Conservation (phyloP, 2,888 invertebrate species). For the Mythimna pallens region DNA sequence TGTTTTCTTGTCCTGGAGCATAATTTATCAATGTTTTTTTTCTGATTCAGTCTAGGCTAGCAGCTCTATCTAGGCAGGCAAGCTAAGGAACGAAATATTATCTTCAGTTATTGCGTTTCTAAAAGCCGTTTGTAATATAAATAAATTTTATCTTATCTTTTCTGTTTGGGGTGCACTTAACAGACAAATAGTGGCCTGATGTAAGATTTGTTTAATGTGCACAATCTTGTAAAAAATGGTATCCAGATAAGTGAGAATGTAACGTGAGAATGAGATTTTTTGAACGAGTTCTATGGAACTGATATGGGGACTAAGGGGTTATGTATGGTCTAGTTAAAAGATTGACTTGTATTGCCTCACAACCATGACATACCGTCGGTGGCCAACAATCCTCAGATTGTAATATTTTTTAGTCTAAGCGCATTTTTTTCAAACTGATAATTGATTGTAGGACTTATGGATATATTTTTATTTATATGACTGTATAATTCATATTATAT, state of each 20-base stretch:
- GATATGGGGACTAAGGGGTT: not conserved
- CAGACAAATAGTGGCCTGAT: slow-evolving; percentile 30
- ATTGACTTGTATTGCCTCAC: not conserved
- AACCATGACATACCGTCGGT: not conserved
- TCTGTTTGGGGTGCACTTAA: slow-evolving; percentile 33
- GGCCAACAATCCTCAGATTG: no score
- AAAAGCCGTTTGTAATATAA: slow-evolving; percentile 13
- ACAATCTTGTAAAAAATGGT: slow-evolving; percentile 13
- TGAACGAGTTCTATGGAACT: not conserved
- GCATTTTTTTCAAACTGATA: no score
- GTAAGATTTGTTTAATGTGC: slow-evolving; percentile 13
- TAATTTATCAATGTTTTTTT: not conserved
- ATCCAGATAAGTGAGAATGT: slow-evolving; percentile 28
- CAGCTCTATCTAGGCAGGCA: not conserved
- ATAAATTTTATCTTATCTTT: slow-evolving; percentile 45
- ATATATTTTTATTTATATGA: no score
- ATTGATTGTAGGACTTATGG: no score
- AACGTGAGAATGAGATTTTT: not conserved
- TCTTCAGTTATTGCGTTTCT: not conserved
- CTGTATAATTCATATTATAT: no score
- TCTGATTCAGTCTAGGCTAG: not conserved
- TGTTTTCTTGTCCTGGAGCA: not conserved
- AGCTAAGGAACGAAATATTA: slow-evolving; percentile 9
- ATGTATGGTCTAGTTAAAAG: not conserved
- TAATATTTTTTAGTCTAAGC: no score